Conservation (phyloP, 1,140 invertebrate species). For the Eulimnadia texana region DNA sequence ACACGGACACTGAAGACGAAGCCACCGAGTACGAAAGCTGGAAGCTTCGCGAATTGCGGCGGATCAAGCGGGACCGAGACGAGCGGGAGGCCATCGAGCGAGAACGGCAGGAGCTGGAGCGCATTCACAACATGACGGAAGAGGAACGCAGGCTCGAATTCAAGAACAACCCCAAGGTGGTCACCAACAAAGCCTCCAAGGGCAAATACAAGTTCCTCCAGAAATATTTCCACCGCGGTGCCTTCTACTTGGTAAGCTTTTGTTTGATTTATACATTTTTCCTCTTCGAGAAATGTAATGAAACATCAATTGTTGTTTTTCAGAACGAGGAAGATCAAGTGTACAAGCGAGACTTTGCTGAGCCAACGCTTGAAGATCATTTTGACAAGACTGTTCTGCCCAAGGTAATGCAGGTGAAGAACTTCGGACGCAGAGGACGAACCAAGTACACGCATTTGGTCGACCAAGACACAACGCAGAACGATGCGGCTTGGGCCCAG, state of each 20-base stretch:
- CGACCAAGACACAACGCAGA: slow-evolving; percentile 96
- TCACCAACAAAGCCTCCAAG: slow-evolving; percentile 91
- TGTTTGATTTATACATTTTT: too few relatives aligned
- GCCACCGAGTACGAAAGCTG: slow-evolving; percentile 95
- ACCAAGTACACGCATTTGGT: slow-evolving; percentile 99
- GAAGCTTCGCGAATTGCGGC: slow-evolving; percentile 90
- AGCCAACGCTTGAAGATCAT: slow-evolving; percentile 94
- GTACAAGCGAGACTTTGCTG: slow-evolving; percentile 88
- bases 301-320: too few relatives aligned
- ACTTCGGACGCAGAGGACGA: slow-evolving; percentile 94
- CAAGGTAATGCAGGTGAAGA: slow-evolving; percentile 99
- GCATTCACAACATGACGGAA: slow-evolving; percentile 86
- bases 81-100: slow-evolving; percentile 80
- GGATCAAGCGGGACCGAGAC: slow-evolving; percentile 89
- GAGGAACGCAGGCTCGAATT: slow-evolving; percentile 83
- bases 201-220: slow-evolving; percentile 99
- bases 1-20: slow-evolving; percentile 92
- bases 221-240: slow-evolving; percentile 98
- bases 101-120: slow-evolving; percentile 80
- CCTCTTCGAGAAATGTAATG: too few relatives aligned
- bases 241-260: slow-evolving; percentile 79
- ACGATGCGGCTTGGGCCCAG: slow-evolving; percentile 90
- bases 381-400: slow-evolving; percentile 98
- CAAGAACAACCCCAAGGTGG: slow-evolving; percentile 77
- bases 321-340: slow-evolving; percentile 82